A percentile compares a stretch with the other conserved stretches of the same genome.
Conservation (phyloP, 1,140 invertebrate species). For the Sycophaga agraensis region DNA sequence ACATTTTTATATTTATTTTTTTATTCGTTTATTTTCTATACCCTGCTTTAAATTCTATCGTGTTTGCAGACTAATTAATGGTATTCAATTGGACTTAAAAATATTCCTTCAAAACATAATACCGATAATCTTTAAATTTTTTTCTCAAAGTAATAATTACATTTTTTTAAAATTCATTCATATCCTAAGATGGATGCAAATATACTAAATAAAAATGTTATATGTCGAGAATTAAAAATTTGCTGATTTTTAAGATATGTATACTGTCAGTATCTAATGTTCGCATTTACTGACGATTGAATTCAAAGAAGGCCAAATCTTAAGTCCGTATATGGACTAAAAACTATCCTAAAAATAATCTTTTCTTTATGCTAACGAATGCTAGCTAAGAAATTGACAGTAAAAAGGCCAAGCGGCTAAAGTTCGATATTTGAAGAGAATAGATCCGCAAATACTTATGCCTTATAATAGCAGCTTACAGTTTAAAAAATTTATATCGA, state of each 20-base stretch:
- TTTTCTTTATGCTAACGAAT: constrained; percentile 6
- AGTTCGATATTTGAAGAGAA: no score
- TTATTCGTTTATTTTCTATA: constrained; percentile 25
- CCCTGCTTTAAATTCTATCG: constrained; percentile 29
- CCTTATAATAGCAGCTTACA: no score
- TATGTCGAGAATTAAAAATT: no score
- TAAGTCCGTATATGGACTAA: neutral
- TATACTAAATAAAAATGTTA: no score
- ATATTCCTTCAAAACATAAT: neutral
- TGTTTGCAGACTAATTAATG: neutral
- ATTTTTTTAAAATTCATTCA: neutral
- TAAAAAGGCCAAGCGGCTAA: no score
- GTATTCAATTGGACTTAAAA: neutral
- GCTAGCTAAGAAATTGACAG: constrained; percentile 43
- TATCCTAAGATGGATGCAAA: neutral
- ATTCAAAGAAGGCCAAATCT: constrained; percentile 18
- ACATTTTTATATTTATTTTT: constrained; percentile 38
- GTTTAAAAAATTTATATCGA: constrained; percentile 25
- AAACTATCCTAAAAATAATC: constrained; percentile 13
- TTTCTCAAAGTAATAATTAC: neutral
- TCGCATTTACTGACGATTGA: constrained; percentile 22
- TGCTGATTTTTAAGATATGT: neutral
- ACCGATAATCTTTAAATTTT: neutral
- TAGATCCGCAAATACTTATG: no score
- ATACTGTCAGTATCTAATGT: neutral